A percentile compares a stretch with the other conserved stretches of the same genome.
Evolutionary conservation across 2,888 invertebrate genomes (phyloP).

Genomic region (Nysson spinosus): DNA sequence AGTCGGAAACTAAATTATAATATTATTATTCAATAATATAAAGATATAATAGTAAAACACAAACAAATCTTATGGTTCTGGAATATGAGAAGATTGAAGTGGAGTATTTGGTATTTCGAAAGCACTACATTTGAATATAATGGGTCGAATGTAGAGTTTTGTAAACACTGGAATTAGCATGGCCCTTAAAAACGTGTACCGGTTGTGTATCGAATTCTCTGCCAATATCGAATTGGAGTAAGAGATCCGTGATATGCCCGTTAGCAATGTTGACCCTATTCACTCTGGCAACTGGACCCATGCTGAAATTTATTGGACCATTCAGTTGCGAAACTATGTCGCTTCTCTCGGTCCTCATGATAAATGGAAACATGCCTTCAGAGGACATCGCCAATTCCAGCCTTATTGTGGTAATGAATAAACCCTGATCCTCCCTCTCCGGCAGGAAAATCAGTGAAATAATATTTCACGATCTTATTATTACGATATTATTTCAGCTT

Average conservation of each 20-base stretch:
- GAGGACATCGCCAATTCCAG: slow-evolving; percentile 27
- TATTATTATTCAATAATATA: no score
- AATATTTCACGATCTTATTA: no score
- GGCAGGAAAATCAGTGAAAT: no score
- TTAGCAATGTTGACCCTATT: slow-evolving; percentile 46
- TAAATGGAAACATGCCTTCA: slow-evolving; percentile 4
- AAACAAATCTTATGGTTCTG: no score
- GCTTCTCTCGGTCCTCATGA: slow-evolving; percentile 8
- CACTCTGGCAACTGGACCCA: slow-evolving; percentile 21
- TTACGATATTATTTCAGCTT: no score
- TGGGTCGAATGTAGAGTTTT: no score
- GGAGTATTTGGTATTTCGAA: no score
- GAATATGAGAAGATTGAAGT: no score
- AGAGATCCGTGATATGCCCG: slow-evolving; percentile 49
- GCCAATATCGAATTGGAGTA: slow-evolving; percentile 23
- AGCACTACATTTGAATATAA: no score
- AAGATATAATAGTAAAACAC: no score
- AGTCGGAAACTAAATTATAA: no score
- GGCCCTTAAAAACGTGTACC: slow-evolving; percentile 16
- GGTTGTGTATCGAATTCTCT: slow-evolving; percentile 26
- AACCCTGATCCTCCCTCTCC: no score
- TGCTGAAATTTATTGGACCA: slow-evolving; percentile 44
- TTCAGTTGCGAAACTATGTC: slow-evolving; percentile 29
- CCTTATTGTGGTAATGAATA: neutral
- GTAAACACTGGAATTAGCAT: neutral